phyloP scores from a whole-genome alignment of 1,140 invertebrate genomes.

The Rhizoglyphus robini region DNA sequence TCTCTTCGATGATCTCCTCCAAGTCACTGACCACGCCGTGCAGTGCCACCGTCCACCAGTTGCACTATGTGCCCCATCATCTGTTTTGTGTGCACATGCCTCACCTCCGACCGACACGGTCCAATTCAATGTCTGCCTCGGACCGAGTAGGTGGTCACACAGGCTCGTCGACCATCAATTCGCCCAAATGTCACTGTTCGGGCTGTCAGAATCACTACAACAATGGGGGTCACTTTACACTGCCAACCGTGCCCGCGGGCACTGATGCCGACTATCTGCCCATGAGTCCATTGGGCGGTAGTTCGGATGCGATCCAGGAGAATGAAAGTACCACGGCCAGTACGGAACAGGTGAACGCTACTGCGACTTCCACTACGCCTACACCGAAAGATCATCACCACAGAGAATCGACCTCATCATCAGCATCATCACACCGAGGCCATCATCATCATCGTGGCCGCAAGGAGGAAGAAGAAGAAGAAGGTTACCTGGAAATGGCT shows the following conservation, averaged over 20 bases:
- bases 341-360: background rate
- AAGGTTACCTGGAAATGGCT: background rate
- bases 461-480: background rate
- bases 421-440: too few species aligned
- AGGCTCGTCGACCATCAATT: background rate
- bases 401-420: background rate
- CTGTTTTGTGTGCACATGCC: too few species aligned
- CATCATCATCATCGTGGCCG: too few species aligned
- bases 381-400: background rate
- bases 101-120: background rate
- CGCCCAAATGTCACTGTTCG: background rate
- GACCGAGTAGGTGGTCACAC: background rate
- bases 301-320: background rate
- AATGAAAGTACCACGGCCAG: background rate
- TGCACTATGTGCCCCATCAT: too few species aligned
- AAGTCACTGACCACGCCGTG: background rate
- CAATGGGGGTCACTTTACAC: background rate
- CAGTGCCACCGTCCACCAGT: background rate
- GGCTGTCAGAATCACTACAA: background rate
- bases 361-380: background rate
- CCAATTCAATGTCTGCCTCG: background rate
- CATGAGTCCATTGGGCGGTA: background rate
- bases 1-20: background rate
- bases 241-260: conserved; percentile 8
- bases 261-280: background rate